A percentile compares a stretch with the other conserved stretches of the same genome.
These are phyloP conservation scores for Siniperca scherzeri DNA, from an alignment of 2,797 vertebrate species.

Conservation along the genomic window DNA sequence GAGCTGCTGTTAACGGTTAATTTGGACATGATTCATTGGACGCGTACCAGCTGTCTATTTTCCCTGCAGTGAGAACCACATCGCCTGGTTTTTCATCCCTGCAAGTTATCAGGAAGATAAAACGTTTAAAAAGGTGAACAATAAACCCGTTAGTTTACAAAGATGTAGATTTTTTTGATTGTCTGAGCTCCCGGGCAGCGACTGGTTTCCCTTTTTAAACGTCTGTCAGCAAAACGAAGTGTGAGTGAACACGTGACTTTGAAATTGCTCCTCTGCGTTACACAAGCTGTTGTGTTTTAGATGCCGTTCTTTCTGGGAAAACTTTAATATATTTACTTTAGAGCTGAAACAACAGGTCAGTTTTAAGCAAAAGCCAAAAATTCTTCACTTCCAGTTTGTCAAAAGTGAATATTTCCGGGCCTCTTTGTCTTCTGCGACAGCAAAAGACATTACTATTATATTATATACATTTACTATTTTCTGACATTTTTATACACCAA, in stretches of 20 bases:
- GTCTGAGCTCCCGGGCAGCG: too few relatives aligned
- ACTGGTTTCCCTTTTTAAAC: too few relatives aligned
- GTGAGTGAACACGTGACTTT: too few relatives aligned
- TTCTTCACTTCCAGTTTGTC: too few relatives aligned
- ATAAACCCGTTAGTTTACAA: too few relatives aligned
- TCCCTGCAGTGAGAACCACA: not conserved
- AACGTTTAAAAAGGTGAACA: too few relatives aligned
- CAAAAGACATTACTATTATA: too few relatives aligned
- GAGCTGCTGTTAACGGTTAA: not conserved
- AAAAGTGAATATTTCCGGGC: not conserved
- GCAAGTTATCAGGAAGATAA: too few relatives aligned
- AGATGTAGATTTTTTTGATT: too few relatives aligned
- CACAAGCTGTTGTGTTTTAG: not conserved
- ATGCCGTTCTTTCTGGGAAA: not conserved
- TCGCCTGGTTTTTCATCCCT: not conserved
- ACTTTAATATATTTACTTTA: not conserved
- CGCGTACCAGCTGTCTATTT: not conserved
- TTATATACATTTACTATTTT: not conserved
- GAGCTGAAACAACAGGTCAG: not conserved
- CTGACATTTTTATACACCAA: not conserved
- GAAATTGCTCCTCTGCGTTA: too few relatives aligned
- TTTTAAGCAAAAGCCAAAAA: not conserved
- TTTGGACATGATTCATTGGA: not conserved
- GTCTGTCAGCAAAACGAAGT: too few relatives aligned
- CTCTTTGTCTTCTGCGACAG: not conserved